Base-by-base conservation (phyloP, 2,888 invertebrate genomes). In the Cryptophagus acutangulus region DNA sequence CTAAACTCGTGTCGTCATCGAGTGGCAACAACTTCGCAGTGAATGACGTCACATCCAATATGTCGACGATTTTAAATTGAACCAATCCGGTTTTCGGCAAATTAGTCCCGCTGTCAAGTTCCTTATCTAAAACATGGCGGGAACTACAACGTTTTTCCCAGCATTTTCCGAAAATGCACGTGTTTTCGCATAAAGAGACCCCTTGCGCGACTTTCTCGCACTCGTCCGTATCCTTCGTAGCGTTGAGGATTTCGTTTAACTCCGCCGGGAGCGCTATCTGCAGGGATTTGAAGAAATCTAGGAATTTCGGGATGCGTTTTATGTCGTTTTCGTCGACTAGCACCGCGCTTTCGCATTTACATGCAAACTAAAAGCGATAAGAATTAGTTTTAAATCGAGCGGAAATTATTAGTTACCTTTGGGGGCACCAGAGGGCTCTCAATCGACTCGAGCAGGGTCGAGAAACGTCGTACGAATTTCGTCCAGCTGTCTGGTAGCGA, bases 391-490 rank as follows among this genome's bases (percentile, higher is more conserved):
- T 8, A 20, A 20, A n/a, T 20, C n/a, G n/a, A n/a, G n/a, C n/a
- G n/a, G n/a, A n/a, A n/a, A n/a, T 20, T 20, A n/a, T 20, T 20
- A 6, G 52, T 58, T 61, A 72, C 71, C 52, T 65, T 44, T 33
- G 63, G 60, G 6, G 54, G 51, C 20, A 61, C 46, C 18, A 65
- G 41, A 42, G 73, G 59, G 24, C 61, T 67, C 2, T 61, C 61
- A 55, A 81, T 81, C 57, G 78, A 77, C 47, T 82, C 75, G 40
- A 79, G 74, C 28, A 86, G 67, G 14, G 79, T 77, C 0, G 80
- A 75, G 58, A 87, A 84, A 43, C 89, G 71, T 56, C 75, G 78
- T 31, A 79, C 77, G 61, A 88, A 88, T 58, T 74, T 73, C 0
- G 82, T 79, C 65, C 81, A 83, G 0, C 74, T 68, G 16, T 67